Conservation (phyloP, 2,113 vertebrate genomes). For the Leucopsar rothschildi region DNA sequence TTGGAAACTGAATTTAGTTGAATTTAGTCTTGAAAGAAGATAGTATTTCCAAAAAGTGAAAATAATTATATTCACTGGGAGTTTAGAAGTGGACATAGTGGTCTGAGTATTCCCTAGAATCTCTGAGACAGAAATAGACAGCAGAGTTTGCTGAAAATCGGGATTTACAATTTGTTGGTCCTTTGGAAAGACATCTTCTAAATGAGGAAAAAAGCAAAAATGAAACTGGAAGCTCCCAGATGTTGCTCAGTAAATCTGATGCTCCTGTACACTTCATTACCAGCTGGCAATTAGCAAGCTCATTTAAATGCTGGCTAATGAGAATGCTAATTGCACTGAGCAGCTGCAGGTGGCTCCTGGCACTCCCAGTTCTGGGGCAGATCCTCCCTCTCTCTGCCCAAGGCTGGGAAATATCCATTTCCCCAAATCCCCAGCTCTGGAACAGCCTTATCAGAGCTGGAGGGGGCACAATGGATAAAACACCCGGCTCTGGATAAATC, state of each 20-base stretch:
- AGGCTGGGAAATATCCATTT: neutral
- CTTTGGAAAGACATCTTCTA: neutral
- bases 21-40: neutral
- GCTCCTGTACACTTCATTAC: neutral
- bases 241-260: neutral
- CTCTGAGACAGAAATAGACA: neutral
- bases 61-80: neutral
- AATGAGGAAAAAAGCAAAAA: neutral
- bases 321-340: constrained; percentile 7
- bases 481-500: neutral
- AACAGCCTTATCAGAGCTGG: neutral
- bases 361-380: neutral
- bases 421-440: neutral
- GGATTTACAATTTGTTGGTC: neutral
- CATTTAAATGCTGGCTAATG: constrained; percentile 9
- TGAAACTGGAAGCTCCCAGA: neutral
- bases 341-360: constrained; percentile 22
- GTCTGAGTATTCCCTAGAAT: neutral
- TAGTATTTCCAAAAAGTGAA: neutral
- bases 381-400: neutral
- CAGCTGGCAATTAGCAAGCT: neutral
- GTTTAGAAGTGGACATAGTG: neutral
- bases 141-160: neutral
- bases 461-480: neutral
- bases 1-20: neutral